Evolutionary conservation across 2,797 vertebrate species (phyloP), one percentile per base, ranked within the genome.

Genomic region (Mormyrus hasselquistii): DNA sequence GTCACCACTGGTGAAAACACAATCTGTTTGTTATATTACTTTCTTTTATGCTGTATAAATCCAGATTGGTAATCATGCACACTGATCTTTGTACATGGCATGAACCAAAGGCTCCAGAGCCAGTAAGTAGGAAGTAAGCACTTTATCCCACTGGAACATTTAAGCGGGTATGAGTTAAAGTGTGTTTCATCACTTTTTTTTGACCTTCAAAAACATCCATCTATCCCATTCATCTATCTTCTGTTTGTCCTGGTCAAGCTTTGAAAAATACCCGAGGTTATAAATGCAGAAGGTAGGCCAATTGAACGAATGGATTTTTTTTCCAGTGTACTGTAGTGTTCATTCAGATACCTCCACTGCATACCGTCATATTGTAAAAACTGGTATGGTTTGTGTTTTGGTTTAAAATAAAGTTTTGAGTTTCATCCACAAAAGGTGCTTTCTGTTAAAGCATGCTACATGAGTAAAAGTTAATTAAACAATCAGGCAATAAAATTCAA

Each of bases 321-420:
- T 8, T 47, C 38, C 34, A 57, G 6, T 88, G 65, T 89, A 38
- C 5, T 25, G 34, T 89, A 38, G 12, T 25, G 34, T 89, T 59
- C 57, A 79, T 57, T 87, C 76, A 34, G 83, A n/a, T 89, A 59
- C 38, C 83, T 82, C 7, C 3, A 84, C 44, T 34, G 41, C 49
- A 62, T 88, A 86, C 34, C 62, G 57, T 87, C 16, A 82, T 44
- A 90, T n/a, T 52, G 22, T 69, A 65, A 47, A 82, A 88, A 38
- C 44, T 76, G 89, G 59, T 25, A 12, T 86, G 88, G 29, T 47
- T 89, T 86, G 84, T 86, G 69, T 76, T 87, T 90, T 55, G 41
- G 47, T 65, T 86, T 84, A 55, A 52, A 76, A 79, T 90, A 90
- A 91, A 89, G 47, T 59, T 19, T 59, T 57, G 83, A 55, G n/a